Base-by-base conservation (phyloP, 2,113 vertebrate genomes). In the Notiomystis cincta region DNA sequence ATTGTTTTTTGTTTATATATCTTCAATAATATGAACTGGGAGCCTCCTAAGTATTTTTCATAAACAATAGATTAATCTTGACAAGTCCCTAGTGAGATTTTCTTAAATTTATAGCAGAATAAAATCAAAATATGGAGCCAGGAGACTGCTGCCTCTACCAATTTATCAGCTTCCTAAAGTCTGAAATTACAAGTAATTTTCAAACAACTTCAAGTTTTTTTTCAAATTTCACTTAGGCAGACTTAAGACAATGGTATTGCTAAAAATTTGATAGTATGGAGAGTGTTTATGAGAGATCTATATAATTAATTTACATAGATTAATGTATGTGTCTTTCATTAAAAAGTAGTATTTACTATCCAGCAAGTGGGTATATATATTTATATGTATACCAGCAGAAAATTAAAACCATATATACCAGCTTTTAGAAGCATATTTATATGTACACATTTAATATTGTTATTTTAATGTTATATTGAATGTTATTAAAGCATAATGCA, bases 341-440 rank as follows among this genome's bases (percentile, higher is more conserved):
- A 67, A 85, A 87, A 94, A 65, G 4, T 35, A 77, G 33, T 62
- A 61, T 73, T 91, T 73, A 88, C 66, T 25, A 60, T 54, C 61
- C 17, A 85, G 73, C 18, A 65, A 76, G 18, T 53, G 20, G 7
- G 14, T 31, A 1, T 38, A 33, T 33, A 27, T 30, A 3, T 40
- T 28, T 33, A 45, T 51, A 44, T 13, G 13, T 44, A 33, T 37
- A 47, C 45, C 11, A 82, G 38, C 30, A 96, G 93, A 90, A 96
- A 95, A 95, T 92, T 93, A 92, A 96, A 97, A 35, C 51, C 44
- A 78, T 96, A 90, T 80, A 90, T 88, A 95, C 72, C 37, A 88
- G 62, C 44, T 80, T 38, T 61, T 83, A 64, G 47, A 92, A 75
- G 23, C 38, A 73, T 51, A 62, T 77, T 87, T 88, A 89, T 88